Conservation (phyloP, 2,113 vertebrate species). For the Picathartes gymnocephalus region DNA sequence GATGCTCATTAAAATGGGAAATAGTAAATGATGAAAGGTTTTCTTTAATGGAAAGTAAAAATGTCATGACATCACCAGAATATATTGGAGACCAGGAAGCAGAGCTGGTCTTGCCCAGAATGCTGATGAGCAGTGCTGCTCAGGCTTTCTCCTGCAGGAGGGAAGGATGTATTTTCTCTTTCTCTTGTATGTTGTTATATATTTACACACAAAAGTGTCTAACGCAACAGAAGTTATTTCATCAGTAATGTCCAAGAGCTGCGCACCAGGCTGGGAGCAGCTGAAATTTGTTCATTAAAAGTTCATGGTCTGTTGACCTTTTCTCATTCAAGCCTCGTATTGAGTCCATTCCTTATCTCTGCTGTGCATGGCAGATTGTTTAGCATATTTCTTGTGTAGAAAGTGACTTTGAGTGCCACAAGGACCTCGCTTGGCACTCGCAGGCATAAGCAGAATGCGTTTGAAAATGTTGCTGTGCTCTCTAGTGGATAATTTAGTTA, state of each 20-base stretch:
- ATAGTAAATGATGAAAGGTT: neutral
- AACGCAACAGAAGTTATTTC: neutral
- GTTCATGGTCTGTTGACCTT: constrained; percentile 58
- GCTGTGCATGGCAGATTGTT: constrained; percentile 58
- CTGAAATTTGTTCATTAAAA: constrained; percentile 62
- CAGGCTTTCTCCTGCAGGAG: neutral
- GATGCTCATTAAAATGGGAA: neutral
- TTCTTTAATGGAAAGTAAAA: neutral
- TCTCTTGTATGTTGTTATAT: neutral
- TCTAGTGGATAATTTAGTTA: constrained; percentile 70
- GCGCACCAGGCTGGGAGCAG: constrained; percentile 43
- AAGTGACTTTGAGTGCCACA: constrained; percentile 20
- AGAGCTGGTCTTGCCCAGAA: neutral
- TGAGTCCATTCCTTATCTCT: constrained; percentile 38
- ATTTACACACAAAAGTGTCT: neutral
- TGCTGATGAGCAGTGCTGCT: neutral
- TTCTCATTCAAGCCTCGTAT: constrained; percentile 14
- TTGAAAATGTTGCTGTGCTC: constrained; percentile 68
- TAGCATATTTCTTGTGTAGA: constrained; percentile 42
- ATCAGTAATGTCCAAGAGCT: constrained; percentile 5
- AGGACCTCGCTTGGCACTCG: constrained; percentile 18
- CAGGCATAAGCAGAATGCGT: constrained; percentile 51
- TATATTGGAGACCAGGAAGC: neutral
- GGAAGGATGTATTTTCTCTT: constrained; percentile 14
- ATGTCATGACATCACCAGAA: neutral